Evolutionary conservation across 2,113 vertebrate genomes (phyloP).

Genomic region (Dipodomys ordii): DNA sequence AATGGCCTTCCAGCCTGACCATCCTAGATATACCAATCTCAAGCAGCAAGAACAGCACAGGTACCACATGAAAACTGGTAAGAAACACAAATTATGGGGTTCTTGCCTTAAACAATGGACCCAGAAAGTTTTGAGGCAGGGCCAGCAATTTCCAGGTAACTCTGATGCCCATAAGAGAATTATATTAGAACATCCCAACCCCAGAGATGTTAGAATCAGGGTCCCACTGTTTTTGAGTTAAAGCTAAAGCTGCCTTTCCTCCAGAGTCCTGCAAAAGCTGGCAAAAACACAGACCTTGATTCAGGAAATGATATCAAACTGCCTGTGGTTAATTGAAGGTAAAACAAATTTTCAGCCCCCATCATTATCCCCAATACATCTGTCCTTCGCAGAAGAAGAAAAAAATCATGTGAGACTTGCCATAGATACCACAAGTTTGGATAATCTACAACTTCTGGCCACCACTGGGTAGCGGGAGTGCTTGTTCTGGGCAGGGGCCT

Average conservation of each 20-base stretch:
- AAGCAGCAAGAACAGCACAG: neutral
- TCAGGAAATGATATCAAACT: neutral
- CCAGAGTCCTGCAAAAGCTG: neutral
- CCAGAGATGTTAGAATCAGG: neutral
- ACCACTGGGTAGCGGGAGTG: too few species aligned
- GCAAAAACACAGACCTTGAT: neutral
- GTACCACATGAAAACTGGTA: neutral
- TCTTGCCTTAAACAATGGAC: neutral
- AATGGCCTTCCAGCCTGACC: too few species aligned
- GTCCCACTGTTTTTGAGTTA: neutral
- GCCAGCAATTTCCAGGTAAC: neutral
- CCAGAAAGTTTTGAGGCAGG: neutral
- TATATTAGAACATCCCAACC: neutral
- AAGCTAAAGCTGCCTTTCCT: neutral
- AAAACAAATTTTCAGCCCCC: neutral
- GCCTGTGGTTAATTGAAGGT: neutral
- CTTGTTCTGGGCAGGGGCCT: too few species aligned
- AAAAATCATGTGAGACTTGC: neutral
- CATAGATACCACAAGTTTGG: neutral
- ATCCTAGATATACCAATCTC: too few species aligned
- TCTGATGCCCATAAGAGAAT: neutral
- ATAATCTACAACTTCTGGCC: too few species aligned
- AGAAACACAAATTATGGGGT: neutral
- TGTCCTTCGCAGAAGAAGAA: neutral
- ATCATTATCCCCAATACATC: neutral